Evolutionary conservation across 2,888 invertebrate species (phyloP).

Genomic region (Cerceris ruficornis): DNA sequence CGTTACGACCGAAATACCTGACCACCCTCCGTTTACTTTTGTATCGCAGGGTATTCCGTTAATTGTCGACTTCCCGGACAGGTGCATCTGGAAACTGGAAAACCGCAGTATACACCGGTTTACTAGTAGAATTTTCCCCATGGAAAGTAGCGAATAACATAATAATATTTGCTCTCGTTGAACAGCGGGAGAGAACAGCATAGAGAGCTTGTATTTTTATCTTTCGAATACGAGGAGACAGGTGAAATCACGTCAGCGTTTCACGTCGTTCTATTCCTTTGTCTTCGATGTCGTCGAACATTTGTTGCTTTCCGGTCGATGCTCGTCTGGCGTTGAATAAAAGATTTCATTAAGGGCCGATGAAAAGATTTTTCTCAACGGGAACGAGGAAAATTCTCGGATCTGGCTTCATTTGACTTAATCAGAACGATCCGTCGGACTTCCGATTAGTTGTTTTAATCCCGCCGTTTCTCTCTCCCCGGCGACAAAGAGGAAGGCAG

Average conservation of each 20-base stretch:
- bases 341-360: too few relatives aligned
- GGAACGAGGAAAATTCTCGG: neutral
- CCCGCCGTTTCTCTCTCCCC: neutral
- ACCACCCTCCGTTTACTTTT: slow-evolving; percentile 42
- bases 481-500: slow-evolving; percentile 34
- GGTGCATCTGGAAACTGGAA: slow-evolving; percentile 42
- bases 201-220: too few relatives aligned
- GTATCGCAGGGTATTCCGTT: slow-evolving; percentile 48
- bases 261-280: too few relatives aligned
- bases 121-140: slow-evolving; percentile 6
- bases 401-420: slow-evolving; percentile 11
- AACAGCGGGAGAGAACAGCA: too few relatives aligned
- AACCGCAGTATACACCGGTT: neutral
- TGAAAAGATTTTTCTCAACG: too few relatives aligned
- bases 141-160: slow-evolving; percentile 6
- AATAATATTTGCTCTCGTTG: neutral
- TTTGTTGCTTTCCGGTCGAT: too few relatives aligned
- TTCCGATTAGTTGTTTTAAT: slow-evolving; percentile 37
- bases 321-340: too few relatives aligned
- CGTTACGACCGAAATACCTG: slow-evolving; percentile 13
- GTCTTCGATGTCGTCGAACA: too few relatives aligned
- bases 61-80: slow-evolving; percentile 40
- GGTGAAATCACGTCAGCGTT: too few relatives aligned
- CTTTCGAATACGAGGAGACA: too few relatives aligned
- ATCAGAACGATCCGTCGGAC: slow-evolving; percentile 31